These are phyloP conservation scores for Drosophila mayaguana DNA, from an alignment of 2,888 invertebrate species.

Conservation along the genomic window DNA sequence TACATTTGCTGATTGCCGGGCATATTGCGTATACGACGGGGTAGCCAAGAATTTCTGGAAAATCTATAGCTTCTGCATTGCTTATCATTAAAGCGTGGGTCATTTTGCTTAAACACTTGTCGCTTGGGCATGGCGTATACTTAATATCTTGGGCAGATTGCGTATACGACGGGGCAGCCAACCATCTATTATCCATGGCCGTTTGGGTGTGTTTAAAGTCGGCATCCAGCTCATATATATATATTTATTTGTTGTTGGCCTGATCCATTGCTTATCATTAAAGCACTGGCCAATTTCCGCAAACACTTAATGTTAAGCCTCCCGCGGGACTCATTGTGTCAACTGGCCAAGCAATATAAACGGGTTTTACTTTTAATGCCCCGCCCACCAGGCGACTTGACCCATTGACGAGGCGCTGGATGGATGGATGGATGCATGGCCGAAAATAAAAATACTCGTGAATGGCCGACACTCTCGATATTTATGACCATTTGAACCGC, in stretches of 20 bases:
- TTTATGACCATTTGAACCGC: slow-evolving; percentile 77
- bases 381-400: slow-evolving; percentile 6
- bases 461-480: slow-evolving; percentile 61
- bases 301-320: slow-evolving; percentile 37
- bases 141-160: slow-evolving; percentile 18
- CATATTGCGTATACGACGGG: slow-evolving; percentile 17
- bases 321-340: slow-evolving; percentile 56
- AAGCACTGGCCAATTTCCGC: slow-evolving; percentile 51
- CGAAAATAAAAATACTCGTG: slow-evolving; percentile 49
- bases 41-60: too few relatives aligned
- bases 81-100: not conserved
- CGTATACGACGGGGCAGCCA: not conserved
- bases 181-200: not conserved
- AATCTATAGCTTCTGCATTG: not conserved
- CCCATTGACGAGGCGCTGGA: slow-evolving; percentile 57
- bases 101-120: slow-evolving; percentile 8
- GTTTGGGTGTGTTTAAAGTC: slow-evolving; percentile 6
- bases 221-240: slow-evolving; percentile 24
- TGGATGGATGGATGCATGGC: slow-evolving; percentile 22
- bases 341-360: slow-evolving; percentile 50
- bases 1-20: slow-evolving; percentile 32
- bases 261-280: slow-evolving; percentile 53
- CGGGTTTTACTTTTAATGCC: slow-evolving; percentile 33
- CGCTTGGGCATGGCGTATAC: slow-evolving; percentile 29
- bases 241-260: slow-evolving; percentile 14